Evolutionary conservation across 2,888 invertebrate genomes (phyloP).

Genomic region (Drosophila histrio): DNA sequence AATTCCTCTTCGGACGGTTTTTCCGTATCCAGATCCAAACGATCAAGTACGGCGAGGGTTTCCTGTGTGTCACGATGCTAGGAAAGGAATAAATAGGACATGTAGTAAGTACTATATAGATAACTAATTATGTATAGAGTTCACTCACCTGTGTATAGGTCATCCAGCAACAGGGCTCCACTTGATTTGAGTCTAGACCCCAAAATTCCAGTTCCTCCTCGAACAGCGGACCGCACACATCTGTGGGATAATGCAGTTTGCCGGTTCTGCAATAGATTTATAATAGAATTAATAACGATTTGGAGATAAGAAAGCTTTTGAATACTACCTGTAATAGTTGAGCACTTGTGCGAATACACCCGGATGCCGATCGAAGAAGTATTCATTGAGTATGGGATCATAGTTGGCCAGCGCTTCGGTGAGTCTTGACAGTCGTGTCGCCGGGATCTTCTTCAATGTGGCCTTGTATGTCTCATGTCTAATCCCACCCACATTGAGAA

Average conservation of each 20-base stretch:
- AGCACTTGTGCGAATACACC: conserved; percentile 98
- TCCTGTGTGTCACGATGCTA: conserved; percentile 99
- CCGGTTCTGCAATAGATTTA: conserved; percentile 89
- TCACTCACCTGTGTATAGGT: conserved; percentile 94
- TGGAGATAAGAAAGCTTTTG: fast-evolving
- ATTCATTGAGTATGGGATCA: conserved; percentile 99
- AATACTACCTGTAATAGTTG: conserved; percentile 94
- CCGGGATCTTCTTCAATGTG: conserved; percentile 98
- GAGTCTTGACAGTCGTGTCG: conserved; percentile 95
- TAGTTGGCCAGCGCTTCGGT: conserved; percentile 99
- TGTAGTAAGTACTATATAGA: neutral
- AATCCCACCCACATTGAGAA: conserved; percentile 99
- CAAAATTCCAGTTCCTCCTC: conserved; percentile 99
- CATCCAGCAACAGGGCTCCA: conserved; percentile 99
- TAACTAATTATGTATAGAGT: neutral
- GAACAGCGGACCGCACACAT: conserved; percentile 99
- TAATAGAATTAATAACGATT: neutral
- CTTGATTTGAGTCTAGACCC: conserved; percentile 99
- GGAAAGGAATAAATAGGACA: neutral
- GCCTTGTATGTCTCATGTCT: conserved; percentile 98
- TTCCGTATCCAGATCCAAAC: conserved; percentile 98
- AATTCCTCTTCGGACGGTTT: conserved; percentile 99
- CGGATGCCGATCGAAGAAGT: conserved; percentile 99
- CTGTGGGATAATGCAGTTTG: conserved; percentile 99
- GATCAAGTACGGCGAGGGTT: conserved; percentile 98